Conservation (phyloP, 2,888 invertebrate genomes). For the Drosophila neutralis region DNA sequence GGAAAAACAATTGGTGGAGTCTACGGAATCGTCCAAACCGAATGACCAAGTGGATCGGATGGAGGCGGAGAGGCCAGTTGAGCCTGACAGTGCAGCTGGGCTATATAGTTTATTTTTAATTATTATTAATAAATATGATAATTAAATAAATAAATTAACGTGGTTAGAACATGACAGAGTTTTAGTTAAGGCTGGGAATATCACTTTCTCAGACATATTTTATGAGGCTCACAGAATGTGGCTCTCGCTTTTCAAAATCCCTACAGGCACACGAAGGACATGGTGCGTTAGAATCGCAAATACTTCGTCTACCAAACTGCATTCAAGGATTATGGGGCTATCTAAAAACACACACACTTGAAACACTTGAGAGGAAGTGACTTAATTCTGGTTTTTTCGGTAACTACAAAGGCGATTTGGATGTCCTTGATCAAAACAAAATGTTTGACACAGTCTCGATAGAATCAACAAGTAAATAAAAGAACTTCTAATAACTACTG, state of each 20-base stretch:
- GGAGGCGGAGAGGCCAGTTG: background rate
- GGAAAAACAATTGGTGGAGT: background rate
- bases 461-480: background rate
- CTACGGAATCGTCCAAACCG: background rate
- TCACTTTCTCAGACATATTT: background rate
- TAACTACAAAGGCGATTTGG: background rate
- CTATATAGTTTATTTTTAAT: slow-evolving; percentile 6
- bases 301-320: background rate
- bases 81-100: slow-evolving; percentile 9
- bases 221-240: background rate
- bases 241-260: background rate
- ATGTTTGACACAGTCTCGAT: background rate
- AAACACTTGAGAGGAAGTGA: background rate
- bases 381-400: background rate
- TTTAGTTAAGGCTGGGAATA: background rate
- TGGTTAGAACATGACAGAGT: background rate
- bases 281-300: background rate
- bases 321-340: background rate
- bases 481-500: no score
- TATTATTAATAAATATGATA: slow-evolving; percentile 13
- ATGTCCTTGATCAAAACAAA: background rate
- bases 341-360: background rate
- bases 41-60: background rate
- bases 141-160: slow-evolving; percentile 11
- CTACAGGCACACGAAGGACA: background rate